Conservation (phyloP, 2,888 invertebrate genomes). For the Schizaphis graminum region DNA sequence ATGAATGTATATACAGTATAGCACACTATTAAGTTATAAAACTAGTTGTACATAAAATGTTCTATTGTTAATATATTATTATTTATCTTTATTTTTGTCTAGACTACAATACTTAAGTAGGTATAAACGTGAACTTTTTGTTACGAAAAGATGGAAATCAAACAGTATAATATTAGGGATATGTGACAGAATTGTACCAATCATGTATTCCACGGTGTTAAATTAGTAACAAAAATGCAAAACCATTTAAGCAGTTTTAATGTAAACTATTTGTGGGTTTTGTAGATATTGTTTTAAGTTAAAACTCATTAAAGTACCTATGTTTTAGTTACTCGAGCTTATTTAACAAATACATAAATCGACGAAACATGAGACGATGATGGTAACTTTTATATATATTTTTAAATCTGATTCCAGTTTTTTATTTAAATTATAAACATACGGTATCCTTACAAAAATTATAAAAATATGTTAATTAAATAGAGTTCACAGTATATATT, state of each 20-base stretch:
- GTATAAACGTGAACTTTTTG: neutral
- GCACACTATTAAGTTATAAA: conserved; percentile 10
- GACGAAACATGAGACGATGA: neutral
- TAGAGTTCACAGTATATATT: neutral
- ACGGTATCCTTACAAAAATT: neutral
- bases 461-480: neutral
- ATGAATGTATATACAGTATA: neutral
- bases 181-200: neutral
- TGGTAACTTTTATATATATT: neutral
- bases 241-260: neutral
- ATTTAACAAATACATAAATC: neutral
- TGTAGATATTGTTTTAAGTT: conserved; percentile 1
- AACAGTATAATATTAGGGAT: neutral
- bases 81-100: conserved; percentile 2
- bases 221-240: neutral
- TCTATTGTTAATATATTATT: neutral
- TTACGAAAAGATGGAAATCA: neutral
- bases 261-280: neutral
- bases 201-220: neutral
- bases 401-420: neutral
- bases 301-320: neutral
- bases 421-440: neutral
- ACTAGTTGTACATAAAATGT: neutral
- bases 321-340: neutral
- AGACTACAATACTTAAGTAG: neutral